Evolutionary conservation across 1,140 invertebrate genomes (phyloP), one percentile per base, ranked within the genome.

Genomic region (Drosophila orosa): DNA sequence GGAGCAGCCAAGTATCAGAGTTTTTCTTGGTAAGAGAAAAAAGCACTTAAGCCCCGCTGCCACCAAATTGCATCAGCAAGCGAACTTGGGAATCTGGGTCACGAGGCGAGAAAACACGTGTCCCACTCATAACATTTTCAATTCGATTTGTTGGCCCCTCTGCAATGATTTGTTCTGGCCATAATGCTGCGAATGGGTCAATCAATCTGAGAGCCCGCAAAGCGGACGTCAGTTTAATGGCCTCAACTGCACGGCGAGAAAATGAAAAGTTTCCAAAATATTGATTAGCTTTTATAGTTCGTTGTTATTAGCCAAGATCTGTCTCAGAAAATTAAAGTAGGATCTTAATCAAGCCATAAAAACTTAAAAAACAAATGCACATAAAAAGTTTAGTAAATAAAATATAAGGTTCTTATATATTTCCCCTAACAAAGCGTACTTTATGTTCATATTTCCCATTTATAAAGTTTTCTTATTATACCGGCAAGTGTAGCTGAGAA

Each of bases 11-110:
- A 67, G 40, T 8, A 24, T 29, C 40, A 47, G 55, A 45, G 37
- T 55, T 56, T 40, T 48, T 31, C 39, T 42, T 27, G 40, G 27
- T 40, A 60, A 67, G 61, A 78, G 61, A 78, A 67, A 63, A 66
- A 74, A 69, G 59, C 73, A 85, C 73, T 74, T 81, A 78, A 74
- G 76, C 61, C 61, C 45, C 35, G 77, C 47, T 61, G 44, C 58
- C 78, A 61, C 52, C 65, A 48, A 80, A 63, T 66, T 80, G 59
- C 77, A 60, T 63, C 66, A 72, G 17, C 59, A 27, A 25, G 44
- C 42, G 27, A 59, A 61, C 62, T 59, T 35, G 27, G 24, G 60
- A 66, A 73, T 76, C 39, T 85, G 58, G 61, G 66, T 62, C 66
- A 62, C 72, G 47, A 31, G 13, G 50, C 61, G 62, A 27, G 61